Evolutionary conservation across 2,888 invertebrate species (phyloP).

Genomic region (Papilio elwesi): DNA sequence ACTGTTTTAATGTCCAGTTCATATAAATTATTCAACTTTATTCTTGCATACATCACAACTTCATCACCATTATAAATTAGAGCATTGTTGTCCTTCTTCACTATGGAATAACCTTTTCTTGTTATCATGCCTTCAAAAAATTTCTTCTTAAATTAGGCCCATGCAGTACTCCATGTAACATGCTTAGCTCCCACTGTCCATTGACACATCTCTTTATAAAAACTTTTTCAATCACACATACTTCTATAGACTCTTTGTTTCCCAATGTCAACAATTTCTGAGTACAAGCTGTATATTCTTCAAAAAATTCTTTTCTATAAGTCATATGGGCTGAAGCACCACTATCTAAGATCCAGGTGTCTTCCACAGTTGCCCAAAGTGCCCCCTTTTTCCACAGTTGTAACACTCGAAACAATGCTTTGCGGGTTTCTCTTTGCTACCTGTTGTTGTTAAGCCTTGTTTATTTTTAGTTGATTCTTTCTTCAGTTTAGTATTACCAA

Average conservation of each 20-base stretch:
- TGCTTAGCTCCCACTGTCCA: slow-evolving; percentile 46
- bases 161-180: slow-evolving; percentile 42
- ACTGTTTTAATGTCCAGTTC: slow-evolving; percentile 41
- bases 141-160: slow-evolving; percentile 41
- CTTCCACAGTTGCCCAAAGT: background rate
- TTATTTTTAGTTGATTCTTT: too few relatives aligned
- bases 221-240: slow-evolving; percentile 46
- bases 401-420: too few relatives aligned
- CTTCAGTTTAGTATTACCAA: background rate
- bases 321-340: slow-evolving; percentile 50
- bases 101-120: slow-evolving; percentile 27
- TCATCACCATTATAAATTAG: slow-evolving; percentile 39
- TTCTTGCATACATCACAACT: slow-evolving; percentile 41
- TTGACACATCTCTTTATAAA: slow-evolving; percentile 41
- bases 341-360: slow-evolving; percentile 46
- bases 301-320: slow-evolving; percentile 44
- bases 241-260: slow-evolving; percentile 46
- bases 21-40: slow-evolving; percentile 40
- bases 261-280: slow-evolving; percentile 46
- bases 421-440: too few relatives aligned
- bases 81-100: slow-evolving; percentile 35
- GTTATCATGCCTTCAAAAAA: slow-evolving; percentile 41
- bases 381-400: too few relatives aligned
- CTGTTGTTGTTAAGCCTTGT: too few relatives aligned
- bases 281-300: slow-evolving; percentile 35